Evolutionary conservation across 1,140 invertebrate genomes (phyloP), one percentile per base, ranked within the genome.

Genomic region (Meloidogyne hapla): DNA sequence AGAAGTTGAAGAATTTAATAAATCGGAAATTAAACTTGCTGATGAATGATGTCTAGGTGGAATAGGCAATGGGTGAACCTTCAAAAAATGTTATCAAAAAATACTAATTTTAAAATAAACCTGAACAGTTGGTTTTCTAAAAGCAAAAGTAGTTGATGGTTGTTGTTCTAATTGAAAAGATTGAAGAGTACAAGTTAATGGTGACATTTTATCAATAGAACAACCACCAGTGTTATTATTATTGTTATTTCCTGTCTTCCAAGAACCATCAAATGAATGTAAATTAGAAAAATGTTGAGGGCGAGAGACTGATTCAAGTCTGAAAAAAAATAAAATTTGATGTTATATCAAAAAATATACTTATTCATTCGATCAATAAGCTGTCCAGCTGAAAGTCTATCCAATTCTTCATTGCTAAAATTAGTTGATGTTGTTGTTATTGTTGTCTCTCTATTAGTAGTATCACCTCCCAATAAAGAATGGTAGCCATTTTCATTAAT

Each of bases 361-460:
- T 40, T 64, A 21, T 73, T 73, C 71, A 73, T 73, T 4, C 71
- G 56, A 33, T 73, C 71, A 64, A 73, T 73, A 38, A 73, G 28
- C 10, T 73, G 71, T 13, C 71, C 71, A 33, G 64, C 12, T 38
- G 71, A 61, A 21, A 64, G 71, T 26, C 23, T 64, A 1, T 1
- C 56, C 12, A 38, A 56, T n/a, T 56, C 48, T n/a, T n/a, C 5
- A 0, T n/a, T n/a, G 8, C 18, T 21, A 56, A n/a, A 6, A 56
- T 56, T 56, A 6, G 33, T 33, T 6, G 33, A 6, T 33, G 33
- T 38, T 15, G 12, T 28, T 28, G 9, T 26, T 26, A 26, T 26
- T 56, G 69, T 23, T 56, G 69, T 12, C 69, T 38, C 10, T 33
- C 28, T 13, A 33, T 33, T 33, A 33, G 21, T 13, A 33, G 25